Conservation (phyloP, 2,888 invertebrate species). For the Eupsilia transversa region DNA sequence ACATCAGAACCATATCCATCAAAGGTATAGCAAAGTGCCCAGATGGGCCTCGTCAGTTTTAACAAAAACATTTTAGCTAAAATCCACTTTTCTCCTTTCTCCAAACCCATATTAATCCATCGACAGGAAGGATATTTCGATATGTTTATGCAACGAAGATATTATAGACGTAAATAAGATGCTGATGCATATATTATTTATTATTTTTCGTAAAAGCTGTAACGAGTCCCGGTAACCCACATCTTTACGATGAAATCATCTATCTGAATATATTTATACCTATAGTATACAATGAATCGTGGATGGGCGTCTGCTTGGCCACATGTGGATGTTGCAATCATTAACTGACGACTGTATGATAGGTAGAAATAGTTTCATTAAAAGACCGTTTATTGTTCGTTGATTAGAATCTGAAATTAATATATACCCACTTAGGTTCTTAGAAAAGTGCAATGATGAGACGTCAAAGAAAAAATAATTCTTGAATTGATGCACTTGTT, state of each 20-base stretch:
- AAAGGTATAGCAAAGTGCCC: conserved; percentile 24
- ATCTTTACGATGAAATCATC: conserved; percentile 66
- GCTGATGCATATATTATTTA: conserved; percentile 59
- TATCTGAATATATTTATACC: conserved; percentile 45
- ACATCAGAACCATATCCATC: conserved; percentile 22
- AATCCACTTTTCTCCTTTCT: conserved; percentile 32
- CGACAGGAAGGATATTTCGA: conserved; percentile 41
- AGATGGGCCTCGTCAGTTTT: conserved; percentile 10
- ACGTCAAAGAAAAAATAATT: conserved; percentile 26
- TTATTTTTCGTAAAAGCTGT: conserved; percentile 64
- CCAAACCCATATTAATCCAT: conserved; percentile 25
- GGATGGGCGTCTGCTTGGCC: conserved; percentile 52
- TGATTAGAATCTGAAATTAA: conserved; percentile 52
- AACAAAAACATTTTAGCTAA: conserved; percentile 17
- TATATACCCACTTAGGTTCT: too few relatives aligned
- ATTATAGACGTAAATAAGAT: conserved; percentile 40
- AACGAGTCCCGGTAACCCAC: conserved; percentile 65
- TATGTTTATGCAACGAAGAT: conserved; percentile 47
- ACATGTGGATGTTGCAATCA: conserved; percentile 64
- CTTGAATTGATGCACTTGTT: background rate
- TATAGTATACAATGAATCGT: conserved; percentile 46
- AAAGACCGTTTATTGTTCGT: conserved; percentile 43
- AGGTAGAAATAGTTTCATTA: conserved; percentile 53
- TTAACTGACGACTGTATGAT: conserved; percentile 43
- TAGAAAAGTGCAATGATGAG: conserved; percentile 30